These are phyloP conservation scores for Aspiorhynchus laticeps DNA, from an alignment of 2,113 vertebrate genomes.

Conservation along the genomic window DNA sequence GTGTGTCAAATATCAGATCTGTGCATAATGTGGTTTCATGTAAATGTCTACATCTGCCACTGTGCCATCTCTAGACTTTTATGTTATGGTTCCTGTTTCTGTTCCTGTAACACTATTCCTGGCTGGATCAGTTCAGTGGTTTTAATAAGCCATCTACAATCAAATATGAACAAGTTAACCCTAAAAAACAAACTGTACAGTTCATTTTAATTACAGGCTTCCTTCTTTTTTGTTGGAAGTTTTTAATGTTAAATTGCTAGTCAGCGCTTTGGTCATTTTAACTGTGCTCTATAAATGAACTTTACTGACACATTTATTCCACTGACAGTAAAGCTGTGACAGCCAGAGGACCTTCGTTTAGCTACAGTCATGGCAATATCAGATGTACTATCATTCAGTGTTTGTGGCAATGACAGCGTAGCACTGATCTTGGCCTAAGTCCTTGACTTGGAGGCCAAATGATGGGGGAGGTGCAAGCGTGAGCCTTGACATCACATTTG, in stretches of 20 bases:
- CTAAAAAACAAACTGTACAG: background rate
- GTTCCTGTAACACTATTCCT: background rate
- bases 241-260: background rate
- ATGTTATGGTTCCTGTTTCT: background rate
- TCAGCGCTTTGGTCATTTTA: background rate
- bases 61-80: background rate
- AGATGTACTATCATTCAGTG: slow-evolving; percentile 2
- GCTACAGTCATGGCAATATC: background rate
- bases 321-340: background rate
- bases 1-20: background rate
- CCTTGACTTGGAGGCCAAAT: background rate
- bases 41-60: background rate
- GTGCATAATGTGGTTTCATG: background rate
- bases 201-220: background rate
- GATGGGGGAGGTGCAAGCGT: background rate
- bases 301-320: slow-evolving; percentile 1
- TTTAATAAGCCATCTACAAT: background rate
- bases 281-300: background rate
- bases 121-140: background rate
- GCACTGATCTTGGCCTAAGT: slow-evolving; percentile 25
- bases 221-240: background rate
- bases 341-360: background rate
- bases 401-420: slow-evolving; percentile 5
- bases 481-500: slow-evolving; percentile 4
- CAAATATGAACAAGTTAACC: background rate